These are phyloP conservation scores for Corbicula japonica DNA, from an alignment of 2,888 invertebrate genomes.

Conservation along the genomic window DNA sequence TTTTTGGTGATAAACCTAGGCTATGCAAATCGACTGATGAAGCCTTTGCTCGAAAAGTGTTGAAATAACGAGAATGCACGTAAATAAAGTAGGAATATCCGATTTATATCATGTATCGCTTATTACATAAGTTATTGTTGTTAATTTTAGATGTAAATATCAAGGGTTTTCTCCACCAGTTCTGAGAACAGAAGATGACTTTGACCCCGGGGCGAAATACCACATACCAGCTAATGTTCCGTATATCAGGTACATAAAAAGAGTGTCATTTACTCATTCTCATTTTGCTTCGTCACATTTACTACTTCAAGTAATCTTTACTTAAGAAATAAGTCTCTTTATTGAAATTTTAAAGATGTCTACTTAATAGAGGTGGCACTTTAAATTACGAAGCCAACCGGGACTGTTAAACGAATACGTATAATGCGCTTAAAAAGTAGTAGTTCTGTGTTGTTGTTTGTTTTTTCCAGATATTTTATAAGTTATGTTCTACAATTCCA, in stretches of 20 bases:
- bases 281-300: too few relatives aligned
- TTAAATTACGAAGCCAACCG: background rate
- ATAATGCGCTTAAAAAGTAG: too few relatives aligned
- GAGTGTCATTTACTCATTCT: background rate
- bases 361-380: background rate
- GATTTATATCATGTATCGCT: too few relatives aligned
- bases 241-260: conserved; percentile 76
- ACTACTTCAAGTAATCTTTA: too few relatives aligned
- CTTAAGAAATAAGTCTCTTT: too few relatives aligned
- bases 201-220: conserved; percentile 82
- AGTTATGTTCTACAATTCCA: conserved; percentile 97
- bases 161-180: conserved; percentile 84
- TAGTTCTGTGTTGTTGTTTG: too few relatives aligned
- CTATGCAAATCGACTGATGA: too few relatives aligned
- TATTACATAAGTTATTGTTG: background rate
- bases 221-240: conserved; percentile 80
- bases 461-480: conserved; percentile 95
- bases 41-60: too few relatives aligned
- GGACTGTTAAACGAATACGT: background rate
- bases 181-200: conserved; percentile 73
- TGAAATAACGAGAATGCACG: too few relatives aligned
- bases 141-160: conserved; percentile 74
- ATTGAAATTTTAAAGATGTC: too few relatives aligned
- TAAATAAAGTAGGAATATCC: too few relatives aligned
- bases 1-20: too few relatives aligned